Evolutionary conservation across 2,797 vertebrate species (phyloP).

Genomic region (Megalops cyprinoides): DNA sequence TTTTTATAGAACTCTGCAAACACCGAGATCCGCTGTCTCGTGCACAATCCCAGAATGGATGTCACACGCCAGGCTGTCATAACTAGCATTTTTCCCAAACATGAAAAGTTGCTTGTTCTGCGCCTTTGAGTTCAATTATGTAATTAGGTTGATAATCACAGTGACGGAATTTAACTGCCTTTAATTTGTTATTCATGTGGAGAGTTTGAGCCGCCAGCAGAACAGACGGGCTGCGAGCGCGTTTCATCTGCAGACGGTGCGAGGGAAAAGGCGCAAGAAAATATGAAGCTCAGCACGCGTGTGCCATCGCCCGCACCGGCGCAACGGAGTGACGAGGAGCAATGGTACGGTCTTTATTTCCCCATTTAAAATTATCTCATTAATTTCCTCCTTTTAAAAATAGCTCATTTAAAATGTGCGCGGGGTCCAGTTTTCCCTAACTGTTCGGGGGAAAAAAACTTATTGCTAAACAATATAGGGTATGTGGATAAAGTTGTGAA

Average conservation of each 20-base stretch:
- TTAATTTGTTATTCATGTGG: constrained; percentile 68
- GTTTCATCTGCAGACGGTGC: constrained; percentile 46
- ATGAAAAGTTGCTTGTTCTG: constrained; percentile 61
- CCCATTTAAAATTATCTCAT: not conserved
- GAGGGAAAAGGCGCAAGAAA: constrained; percentile 50
- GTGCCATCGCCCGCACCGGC: constrained; percentile 5
- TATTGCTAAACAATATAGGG: too few species aligned
- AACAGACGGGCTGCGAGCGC: constrained; percentile 41
- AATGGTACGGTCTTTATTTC: constrained; percentile 26
- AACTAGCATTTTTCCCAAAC: constrained; percentile 56
- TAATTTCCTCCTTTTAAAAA: constrained; percentile 8
- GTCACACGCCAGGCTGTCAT: constrained; percentile 62
- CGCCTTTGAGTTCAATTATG: constrained; percentile 62
- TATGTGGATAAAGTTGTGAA: not conserved
- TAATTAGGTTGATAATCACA: constrained; percentile 68
- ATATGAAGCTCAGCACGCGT: constrained; percentile 52
- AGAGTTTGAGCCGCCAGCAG: constrained; percentile 61
- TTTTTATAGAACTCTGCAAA: constrained; percentile 75
- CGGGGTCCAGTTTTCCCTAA: not conserved
- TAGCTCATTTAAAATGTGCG: not conserved
- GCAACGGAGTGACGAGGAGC: not conserved
- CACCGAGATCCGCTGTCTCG: constrained; percentile 61
- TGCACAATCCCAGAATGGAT: constrained; percentile 54
- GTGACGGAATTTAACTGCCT: constrained; percentile 67
- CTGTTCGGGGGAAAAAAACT: not conserved